A percentile compares a stretch with the other conserved stretches of the same genome.
Conservation (phyloP, 2,888 invertebrate genomes). For the Folsomia candida region DNA sequence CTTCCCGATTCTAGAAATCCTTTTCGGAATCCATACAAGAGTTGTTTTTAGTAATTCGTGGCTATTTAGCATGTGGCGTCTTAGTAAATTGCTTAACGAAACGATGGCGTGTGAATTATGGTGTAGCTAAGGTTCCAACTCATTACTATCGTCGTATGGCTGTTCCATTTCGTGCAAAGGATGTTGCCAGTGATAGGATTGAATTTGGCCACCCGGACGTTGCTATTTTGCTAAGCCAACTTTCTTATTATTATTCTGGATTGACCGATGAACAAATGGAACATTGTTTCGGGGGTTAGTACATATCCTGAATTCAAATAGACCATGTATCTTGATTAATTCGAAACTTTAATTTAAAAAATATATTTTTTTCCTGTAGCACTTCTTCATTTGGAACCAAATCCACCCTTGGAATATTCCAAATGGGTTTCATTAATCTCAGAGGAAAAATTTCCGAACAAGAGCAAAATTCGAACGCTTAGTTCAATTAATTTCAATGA, state of each 20-base stretch:
- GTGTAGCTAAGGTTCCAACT: slow-evolving; percentile 24
- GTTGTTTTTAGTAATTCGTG: slow-evolving; percentile 26
- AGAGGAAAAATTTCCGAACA: neutral
- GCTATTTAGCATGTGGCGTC: slow-evolving; percentile 34
- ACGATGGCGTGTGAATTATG: slow-evolving; percentile 39
- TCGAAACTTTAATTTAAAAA: too few species aligned
- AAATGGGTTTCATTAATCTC: slow-evolving; percentile 2
- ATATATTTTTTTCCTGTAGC: too few species aligned
- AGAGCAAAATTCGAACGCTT: neutral
- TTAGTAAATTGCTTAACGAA: slow-evolving; percentile 23
- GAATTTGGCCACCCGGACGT: slow-evolving; percentile 41
- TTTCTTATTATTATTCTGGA: slow-evolving; percentile 36
- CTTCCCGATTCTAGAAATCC: too few species aligned
- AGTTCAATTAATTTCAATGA: slow-evolving; percentile 30
- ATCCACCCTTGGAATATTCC: slow-evolving; percentile 10
- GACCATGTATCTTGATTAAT: too few species aligned
- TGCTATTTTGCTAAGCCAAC: slow-evolving; percentile 33
- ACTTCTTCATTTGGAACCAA: neutral
- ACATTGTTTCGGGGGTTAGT: slow-evolving; percentile 23
- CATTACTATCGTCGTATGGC: slow-evolving; percentile 26
- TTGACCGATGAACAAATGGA: slow-evolving; percentile 27
- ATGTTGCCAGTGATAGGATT: slow-evolving; percentile 32
- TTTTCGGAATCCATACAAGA: slow-evolving; percentile 9
- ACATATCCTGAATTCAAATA: too few species aligned
- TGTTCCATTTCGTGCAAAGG: slow-evolving; percentile 39